Percentiles rank a stretch among this genome's conserved stretches.
Evolutionary conservation across 2,113 vertebrate species (phyloP).

Genomic region (Megaptera novaeangliae): DNA sequence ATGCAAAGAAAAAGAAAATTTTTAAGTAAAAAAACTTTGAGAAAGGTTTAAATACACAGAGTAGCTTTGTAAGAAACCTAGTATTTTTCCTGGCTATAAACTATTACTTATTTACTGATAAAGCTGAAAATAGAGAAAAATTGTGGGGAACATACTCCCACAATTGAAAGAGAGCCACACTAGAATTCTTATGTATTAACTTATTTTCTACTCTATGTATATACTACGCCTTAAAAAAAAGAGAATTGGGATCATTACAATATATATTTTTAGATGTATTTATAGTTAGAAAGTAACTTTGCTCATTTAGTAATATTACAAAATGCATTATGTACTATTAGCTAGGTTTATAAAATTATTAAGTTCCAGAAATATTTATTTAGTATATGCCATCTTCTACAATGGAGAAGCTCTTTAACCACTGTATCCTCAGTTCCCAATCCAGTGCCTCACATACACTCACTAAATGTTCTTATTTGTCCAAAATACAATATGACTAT

Average conservation of each 20-base stretch:
- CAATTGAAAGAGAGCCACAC: neutral
- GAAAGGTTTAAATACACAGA: neutral
- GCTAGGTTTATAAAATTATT: neutral
- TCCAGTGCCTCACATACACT: neutral
- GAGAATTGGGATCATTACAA: neutral
- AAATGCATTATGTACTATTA: neutral
- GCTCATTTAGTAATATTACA: neutral
- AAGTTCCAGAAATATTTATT: slow-evolving; percentile 5
- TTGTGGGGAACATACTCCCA: neutral
- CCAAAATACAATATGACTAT: neutral
- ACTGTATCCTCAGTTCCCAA: neutral
- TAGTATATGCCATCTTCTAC: neutral
- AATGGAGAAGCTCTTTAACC: neutral
- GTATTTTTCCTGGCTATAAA: neutral
- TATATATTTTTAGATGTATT: neutral
- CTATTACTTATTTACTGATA: neutral
- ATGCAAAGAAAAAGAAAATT: neutral
- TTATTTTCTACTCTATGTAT: neutral
- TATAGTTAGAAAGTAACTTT: slow-evolving; percentile 9
- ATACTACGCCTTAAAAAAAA: neutral
- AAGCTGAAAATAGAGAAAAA: neutral
- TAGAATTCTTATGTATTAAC: neutral
- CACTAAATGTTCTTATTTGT: neutral
- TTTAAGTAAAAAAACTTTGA: neutral
- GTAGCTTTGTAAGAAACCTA: neutral